Evolutionary conservation across 2,888 invertebrate genomes (phyloP).

Genomic region (Hermaeophaga mercurialis): DNA sequence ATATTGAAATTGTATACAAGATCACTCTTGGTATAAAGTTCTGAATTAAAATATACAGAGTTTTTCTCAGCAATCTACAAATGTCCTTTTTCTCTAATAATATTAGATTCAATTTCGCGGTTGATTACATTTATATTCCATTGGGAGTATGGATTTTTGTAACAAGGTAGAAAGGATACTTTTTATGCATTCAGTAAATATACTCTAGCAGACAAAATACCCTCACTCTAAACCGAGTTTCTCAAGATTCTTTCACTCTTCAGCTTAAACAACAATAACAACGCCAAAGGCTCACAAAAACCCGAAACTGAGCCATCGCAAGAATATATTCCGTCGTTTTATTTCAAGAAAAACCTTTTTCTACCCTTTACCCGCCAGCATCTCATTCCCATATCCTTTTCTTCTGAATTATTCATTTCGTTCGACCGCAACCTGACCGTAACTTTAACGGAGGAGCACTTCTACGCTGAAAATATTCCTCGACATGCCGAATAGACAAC

Average conservation of each 20-base stretch:
- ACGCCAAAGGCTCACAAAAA: constrained; percentile 17
- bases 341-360: constrained; percentile 29
- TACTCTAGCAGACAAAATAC: constrained; percentile 8
- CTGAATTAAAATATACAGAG: no score
- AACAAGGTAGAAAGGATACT: constrained; percentile 3
- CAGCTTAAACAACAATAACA: constrained; percentile 21
- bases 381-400: constrained; percentile 35
- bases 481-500: constrained; percentile 41
- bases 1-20: no score
- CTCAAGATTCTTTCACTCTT: constrained; percentile 3
- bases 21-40: no score
- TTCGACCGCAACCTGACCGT: constrained; percentile 49
- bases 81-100: no score
- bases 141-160: neutral
- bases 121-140: constrained; percentile 11
- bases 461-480: constrained; percentile 47
- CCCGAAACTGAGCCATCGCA: constrained; percentile 16
- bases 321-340: constrained; percentile 25
- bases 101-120: no score
- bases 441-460: constrained; percentile 45
- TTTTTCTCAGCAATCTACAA: no score
- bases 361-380: constrained; percentile 29
- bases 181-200: constrained; percentile 8
- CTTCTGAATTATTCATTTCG: constrained; percentile 51
- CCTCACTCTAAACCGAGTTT: constrained; percentile 8